phyloP scores from a whole-genome alignment of 2,113 vertebrate species.

The Columba livia region DNA sequence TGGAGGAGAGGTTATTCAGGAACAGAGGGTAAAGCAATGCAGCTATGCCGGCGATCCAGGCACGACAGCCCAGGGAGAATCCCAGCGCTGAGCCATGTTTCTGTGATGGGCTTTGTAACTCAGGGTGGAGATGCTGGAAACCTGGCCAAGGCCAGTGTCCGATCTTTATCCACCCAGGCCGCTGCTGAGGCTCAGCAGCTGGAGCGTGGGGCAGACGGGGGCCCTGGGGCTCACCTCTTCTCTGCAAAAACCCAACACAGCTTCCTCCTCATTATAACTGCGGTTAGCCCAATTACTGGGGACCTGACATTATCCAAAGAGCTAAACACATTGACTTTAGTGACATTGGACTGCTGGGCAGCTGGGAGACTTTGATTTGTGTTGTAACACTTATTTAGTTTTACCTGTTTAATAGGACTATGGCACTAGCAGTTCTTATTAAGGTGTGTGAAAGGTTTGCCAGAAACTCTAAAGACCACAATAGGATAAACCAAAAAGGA shows the following conservation, averaged over 20 bases:
- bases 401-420: background rate
- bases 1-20: background rate
- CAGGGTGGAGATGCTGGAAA: background rate
- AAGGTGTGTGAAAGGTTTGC: background rate
- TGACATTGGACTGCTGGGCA: background rate
- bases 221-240: background rate
- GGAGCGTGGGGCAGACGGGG: background rate
- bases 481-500: background rate
- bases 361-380: background rate
- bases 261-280: background rate
- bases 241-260: background rate
- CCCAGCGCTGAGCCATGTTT: background rate
- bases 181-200: background rate
- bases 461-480: background rate
- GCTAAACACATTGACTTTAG: background rate
- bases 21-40: background rate
- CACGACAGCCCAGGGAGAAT: background rate
- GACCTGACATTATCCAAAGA: background rate
- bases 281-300: background rate
- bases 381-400: background rate
- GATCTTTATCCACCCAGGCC: background rate
- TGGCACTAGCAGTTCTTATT: rapidly evolving
- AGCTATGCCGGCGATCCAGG: rapidly evolving
- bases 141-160: no score
- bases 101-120: background rate